Base-by-base conservation (phyloP, 2,113 vertebrate species). In the Aspiorhynchus laticeps region DNA sequence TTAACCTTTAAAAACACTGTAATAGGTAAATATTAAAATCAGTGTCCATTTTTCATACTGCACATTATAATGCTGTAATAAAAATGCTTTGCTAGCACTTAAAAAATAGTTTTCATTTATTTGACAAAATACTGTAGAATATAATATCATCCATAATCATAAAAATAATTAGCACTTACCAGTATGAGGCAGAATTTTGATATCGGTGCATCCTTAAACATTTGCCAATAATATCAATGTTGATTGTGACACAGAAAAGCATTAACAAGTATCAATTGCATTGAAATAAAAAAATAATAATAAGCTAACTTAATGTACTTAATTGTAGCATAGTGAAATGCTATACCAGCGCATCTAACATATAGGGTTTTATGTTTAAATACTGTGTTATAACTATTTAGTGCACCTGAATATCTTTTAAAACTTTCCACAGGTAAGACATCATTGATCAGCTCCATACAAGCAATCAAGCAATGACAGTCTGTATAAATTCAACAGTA, bases 401-500 rank as follows among this genome's bases (percentile, higher is more conserved):
- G 36, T 73, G 38, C 38, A 43, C 71, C 21, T 43, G 36, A 14
- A 74, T 74, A 15, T 38, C 67, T 71, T 71, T 71, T 1, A 71
- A 71, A 71, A 4, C 5, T 41, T 41, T 73, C 3, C 36, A 11
- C 19, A 71, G 17, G 17, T 38, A 36, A 21, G 3, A 1, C 7
- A 41, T n/a, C 2, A 1, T 76, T 6, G 24, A 46, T 76, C 26
- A 26, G 4, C 12, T 4, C 24, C 6, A 76, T 8, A 26, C 36
- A 41, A 43, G 38, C 21, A 14, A 43, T n/a, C 38, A 28, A 76
- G 46, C 7, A 26, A 46, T 17, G 41, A 76, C 5, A 75, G 24
- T 26, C 48, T 31, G 84, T 74, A 56, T 75, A 77, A 24, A 79
- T 86, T 85, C 67, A 67, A 10, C 48, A 80, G 21, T 33, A 28